A percentile compares a stretch with the other conserved stretches of the same genome.
These are phyloP conservation scores for Cataglyphis cursor DNA, from an alignment of 2,888 invertebrate genomes.

Conservation along the genomic window DNA sequence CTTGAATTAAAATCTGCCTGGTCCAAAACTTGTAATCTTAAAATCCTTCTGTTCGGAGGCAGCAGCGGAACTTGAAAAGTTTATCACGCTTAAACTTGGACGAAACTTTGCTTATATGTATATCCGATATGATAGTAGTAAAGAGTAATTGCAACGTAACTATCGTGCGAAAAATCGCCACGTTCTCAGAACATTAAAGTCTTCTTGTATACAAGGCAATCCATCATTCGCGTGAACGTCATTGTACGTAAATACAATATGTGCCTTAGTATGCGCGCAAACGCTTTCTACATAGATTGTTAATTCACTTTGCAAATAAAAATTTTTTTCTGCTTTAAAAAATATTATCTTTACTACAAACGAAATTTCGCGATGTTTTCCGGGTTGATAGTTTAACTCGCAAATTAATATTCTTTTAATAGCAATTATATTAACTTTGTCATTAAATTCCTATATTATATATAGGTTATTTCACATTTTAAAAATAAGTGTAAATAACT, in stretches of 20 bases:
- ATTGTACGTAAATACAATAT: slow-evolving; percentile 15
- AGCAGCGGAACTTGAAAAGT: slow-evolving; percentile 66
- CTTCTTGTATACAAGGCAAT: slow-evolving; percentile 28
- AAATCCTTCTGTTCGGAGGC: slow-evolving; percentile 59
- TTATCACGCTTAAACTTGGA: slow-evolving; percentile 43
- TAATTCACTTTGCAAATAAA: slow-evolving; percentile 6
- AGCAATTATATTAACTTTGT: neutral
- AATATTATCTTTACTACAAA: neutral
- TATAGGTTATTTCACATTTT: neutral
- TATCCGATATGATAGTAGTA: slow-evolving; percentile 59
- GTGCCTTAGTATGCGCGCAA: neutral
- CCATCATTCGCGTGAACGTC: neutral
- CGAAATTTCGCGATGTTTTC: neutral
- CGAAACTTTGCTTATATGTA: slow-evolving; percentile 70
- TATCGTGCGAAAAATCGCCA: slow-evolving; percentile 51
- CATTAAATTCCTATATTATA: neutral
- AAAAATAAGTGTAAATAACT: neutral
- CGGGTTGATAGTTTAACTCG: neutral
- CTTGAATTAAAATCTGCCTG: slow-evolving; percentile 61
- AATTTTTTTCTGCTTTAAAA: slow-evolving; percentile 3
- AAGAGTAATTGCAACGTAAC: slow-evolving; percentile 57
- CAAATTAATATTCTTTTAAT: neutral
- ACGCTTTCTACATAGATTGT: neutral
- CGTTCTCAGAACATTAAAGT: slow-evolving; percentile 43
- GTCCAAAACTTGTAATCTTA: slow-evolving; percentile 68